These are phyloP conservation scores for Macrotus californicus DNA, from an alignment of 2,113 vertebrate species.

Conservation along the genomic window DNA sequence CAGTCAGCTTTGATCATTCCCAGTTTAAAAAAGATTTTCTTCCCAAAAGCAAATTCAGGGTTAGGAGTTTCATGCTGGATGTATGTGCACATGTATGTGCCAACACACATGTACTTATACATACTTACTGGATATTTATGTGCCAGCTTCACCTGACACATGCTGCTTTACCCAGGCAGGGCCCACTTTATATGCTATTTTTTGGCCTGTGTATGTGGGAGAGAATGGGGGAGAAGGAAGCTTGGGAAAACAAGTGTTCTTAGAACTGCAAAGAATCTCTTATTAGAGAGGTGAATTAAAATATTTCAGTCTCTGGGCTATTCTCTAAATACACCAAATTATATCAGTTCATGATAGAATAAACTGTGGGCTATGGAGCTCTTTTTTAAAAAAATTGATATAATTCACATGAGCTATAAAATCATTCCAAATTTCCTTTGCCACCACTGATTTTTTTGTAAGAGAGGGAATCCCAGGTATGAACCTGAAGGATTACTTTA, in stretches of 20 bases:
- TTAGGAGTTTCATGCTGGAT: neutral
- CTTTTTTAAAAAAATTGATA: neutral
- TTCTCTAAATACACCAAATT: slow-evolving; percentile 50
- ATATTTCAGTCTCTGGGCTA: slow-evolving; percentile 42
- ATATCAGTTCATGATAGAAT: slow-evolving; percentile 33
- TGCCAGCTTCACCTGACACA: neutral
- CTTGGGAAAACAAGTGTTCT: slow-evolving; percentile 53
- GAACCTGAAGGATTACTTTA: slow-evolving; percentile 20
- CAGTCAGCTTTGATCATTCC: neutral
- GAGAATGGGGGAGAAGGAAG: slow-evolving; percentile 52
- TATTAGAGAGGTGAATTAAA: slow-evolving; percentile 59
- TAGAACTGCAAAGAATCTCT: slow-evolving; percentile 60
- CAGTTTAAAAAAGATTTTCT: neutral
- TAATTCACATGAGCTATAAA: slow-evolving; percentile 8
- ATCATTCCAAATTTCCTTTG: slow-evolving; percentile 21
- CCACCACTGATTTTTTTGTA: neutral
- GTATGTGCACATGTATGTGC: neutral
- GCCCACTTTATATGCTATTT: neutral
- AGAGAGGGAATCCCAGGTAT: neutral
- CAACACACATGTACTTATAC: neutral
- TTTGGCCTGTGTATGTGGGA: slow-evolving; percentile 41
- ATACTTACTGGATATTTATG: neutral
- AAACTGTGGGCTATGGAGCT: slow-evolving; percentile 5
- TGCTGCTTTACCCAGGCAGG: neutral
- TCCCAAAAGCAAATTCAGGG: neutral